Evolutionary conservation across 2,113 vertebrate genomes (phyloP).

Genomic region (Leptosomus discolor): DNA sequence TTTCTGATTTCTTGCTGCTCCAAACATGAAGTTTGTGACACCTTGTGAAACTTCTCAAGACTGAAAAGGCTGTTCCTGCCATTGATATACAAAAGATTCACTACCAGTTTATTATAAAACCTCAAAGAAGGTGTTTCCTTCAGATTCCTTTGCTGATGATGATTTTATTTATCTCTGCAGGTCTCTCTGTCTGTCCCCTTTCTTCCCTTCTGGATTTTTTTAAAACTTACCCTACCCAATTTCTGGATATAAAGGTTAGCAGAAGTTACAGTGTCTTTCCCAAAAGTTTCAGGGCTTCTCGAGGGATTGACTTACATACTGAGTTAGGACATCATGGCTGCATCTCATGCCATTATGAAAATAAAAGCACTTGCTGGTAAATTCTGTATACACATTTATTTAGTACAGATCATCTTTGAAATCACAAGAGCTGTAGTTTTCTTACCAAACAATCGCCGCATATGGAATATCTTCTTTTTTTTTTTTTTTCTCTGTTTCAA

Average conservation of each 20-base stretch:
- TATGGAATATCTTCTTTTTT: not conserved
- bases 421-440: not conserved
- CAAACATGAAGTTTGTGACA: not conserved
- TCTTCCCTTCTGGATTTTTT: slow-evolving; percentile 50
- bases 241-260: slow-evolving; percentile 32
- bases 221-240: slow-evolving; percentile 30
- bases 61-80: not conserved
- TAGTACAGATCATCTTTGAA: not conserved
- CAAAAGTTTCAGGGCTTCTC: not conserved
- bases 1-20: not conserved
- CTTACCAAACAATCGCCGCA: not conserved
- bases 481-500: not conserved
- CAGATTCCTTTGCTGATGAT: slow-evolving; percentile 36
- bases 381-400: not conserved
- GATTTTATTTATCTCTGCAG: slow-evolving; percentile 63
- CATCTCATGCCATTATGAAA: not conserved
- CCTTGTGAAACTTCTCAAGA: not conserved
- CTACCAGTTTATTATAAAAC: not conserved
- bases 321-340: not conserved
- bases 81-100: not conserved
- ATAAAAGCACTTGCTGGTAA: not conserved
- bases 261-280: not conserved
- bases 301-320: not conserved
- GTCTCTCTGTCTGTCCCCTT: slow-evolving; percentile 51
- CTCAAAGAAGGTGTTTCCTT: not conserved